phyloP scores from a whole-genome alignment of 2,113 vertebrate species.

The Cephalopterus ornatus region DNA sequence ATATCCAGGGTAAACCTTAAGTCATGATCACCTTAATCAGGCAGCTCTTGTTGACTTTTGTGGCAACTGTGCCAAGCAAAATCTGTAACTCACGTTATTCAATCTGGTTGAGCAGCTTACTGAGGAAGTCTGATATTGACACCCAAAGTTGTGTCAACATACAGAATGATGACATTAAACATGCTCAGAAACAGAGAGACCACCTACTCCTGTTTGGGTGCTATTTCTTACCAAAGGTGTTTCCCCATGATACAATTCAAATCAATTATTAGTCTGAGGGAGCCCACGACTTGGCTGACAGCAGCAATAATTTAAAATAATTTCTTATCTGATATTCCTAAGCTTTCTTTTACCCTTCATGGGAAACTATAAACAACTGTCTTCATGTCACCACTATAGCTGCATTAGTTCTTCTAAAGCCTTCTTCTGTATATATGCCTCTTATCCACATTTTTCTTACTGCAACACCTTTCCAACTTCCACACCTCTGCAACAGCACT shows the following conservation, averaged over 20 bases:
- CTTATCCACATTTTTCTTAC: not conserved
- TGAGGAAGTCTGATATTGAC: not conserved
- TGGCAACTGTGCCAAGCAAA: not conserved
- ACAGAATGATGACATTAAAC: not conserved
- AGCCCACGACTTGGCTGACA: not conserved
- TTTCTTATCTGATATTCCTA: not conserved
- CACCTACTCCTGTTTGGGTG: not conserved
- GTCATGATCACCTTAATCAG: not conserved
- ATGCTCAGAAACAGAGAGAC: not conserved
- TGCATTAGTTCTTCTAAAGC: not conserved
- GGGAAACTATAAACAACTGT: not conserved
- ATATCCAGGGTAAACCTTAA: not conserved
- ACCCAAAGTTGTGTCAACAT: not conserved
- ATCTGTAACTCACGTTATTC: not conserved
- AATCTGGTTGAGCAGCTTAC: not conserved
- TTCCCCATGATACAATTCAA: not conserved
- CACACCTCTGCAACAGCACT: not conserved
- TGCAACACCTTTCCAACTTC: not conserved
- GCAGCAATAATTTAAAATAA: not conserved
- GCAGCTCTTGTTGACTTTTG: not conserved
- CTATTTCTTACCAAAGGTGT: not conserved
- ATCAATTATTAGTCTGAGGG: not conserved
- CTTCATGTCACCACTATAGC: not conserved
- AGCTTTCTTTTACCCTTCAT: not conserved
- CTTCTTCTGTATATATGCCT: fast-evolving